Percentiles rank a stretch among this genome's conserved stretches.
Evolutionary conservation across 2,113 vertebrate species (phyloP).

Genomic region (Colistium nudipinnis): DNA sequence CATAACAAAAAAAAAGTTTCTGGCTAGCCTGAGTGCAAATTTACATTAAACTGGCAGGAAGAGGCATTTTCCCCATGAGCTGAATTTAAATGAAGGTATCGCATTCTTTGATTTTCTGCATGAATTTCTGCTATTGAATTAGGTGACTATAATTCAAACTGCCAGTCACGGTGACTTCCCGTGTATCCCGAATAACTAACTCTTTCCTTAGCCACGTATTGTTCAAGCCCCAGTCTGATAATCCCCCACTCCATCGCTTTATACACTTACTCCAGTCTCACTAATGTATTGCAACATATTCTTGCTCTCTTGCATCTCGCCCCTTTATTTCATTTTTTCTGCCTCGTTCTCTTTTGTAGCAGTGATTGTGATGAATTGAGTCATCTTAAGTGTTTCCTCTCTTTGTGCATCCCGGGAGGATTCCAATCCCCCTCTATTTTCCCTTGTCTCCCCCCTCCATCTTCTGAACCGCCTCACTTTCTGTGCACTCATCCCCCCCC

Average conservation of each 20-base stretch:
- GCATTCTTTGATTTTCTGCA: neutral
- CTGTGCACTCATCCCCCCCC: conserved; percentile 51
- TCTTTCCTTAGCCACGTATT: conserved; percentile 17
- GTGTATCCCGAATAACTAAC: neutral
- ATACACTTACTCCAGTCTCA: conserved; percentile 43
- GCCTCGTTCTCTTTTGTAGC: conserved; percentile 53
- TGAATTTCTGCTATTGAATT: neutral
- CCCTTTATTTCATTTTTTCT: conserved; percentile 22
- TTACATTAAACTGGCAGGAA: neutral
- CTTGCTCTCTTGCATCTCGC: conserved; percentile 41
- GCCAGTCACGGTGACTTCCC: neutral
- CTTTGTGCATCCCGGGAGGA: conserved; percentile 68
- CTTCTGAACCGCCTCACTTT: conserved; percentile 40
- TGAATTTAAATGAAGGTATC: conserved; percentile 2
- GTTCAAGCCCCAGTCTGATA: conserved; percentile 9
- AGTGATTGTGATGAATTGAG: conserved; percentile 80
- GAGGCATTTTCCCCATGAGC: neutral
- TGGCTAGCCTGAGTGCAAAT: neutral
- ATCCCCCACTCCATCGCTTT: neutral
- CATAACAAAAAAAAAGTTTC: neutral
- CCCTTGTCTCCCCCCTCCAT: conserved; percentile 16
- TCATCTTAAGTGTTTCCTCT: conserved; percentile 80
- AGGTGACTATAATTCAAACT: neutral
- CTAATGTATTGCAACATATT: conserved; percentile 62
- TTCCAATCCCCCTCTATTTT: conserved; percentile 61